Base-by-base conservation (phyloP, 2,113 vertebrate genomes). In the Sterna hirundo region DNA sequence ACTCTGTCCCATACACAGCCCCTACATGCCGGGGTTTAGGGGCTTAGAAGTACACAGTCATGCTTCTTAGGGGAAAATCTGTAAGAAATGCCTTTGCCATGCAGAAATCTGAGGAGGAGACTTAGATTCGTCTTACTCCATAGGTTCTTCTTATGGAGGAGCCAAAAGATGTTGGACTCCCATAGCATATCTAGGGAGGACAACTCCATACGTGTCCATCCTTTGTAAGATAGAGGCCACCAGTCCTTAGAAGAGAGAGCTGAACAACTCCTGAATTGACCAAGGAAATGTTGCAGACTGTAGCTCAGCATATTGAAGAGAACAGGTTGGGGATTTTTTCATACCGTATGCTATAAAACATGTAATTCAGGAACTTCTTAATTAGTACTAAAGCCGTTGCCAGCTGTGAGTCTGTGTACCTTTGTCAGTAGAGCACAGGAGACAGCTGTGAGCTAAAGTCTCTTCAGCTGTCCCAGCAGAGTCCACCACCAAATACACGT, bases 211-310 rank as follows among this genome's bases (percentile, higher is more conserved):
- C 19, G 11, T 52, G 7, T 47, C n/a, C 29, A 16, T 42, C 10
- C 6, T 69, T 69, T 5, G 0, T 23, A 15, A 60, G 47, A 61
- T 0, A 83, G 20, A 52, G 44, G 14, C 1, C 47, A 32, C 3
- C 4, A 6, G 16, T 60, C 25, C 19, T 65, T 82, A 38, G 46
- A 66, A 84, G 32, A 71, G 11, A 60, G 38, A 82, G n/a, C 10
- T 75, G 58, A 84, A 27, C 11, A 36, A 2, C 15, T 89, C 16
- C 81, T 75, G 69, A 84, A 62, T 5, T 85, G 25, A n/a, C 34
- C 22, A 40, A 91, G 7, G 23, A 92, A 90, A 44, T 23, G 8
- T 8, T 85, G 54, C 47, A 79, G 8, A 8, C 10, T 17, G 17
- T 25, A 88, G 17, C 44, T 11, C 21, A 78, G 38, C 14, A 78